These are phyloP conservation scores for Bothrops jararaca DNA, from an alignment of 2,113 vertebrate genomes.

Conservation along the genomic window DNA sequence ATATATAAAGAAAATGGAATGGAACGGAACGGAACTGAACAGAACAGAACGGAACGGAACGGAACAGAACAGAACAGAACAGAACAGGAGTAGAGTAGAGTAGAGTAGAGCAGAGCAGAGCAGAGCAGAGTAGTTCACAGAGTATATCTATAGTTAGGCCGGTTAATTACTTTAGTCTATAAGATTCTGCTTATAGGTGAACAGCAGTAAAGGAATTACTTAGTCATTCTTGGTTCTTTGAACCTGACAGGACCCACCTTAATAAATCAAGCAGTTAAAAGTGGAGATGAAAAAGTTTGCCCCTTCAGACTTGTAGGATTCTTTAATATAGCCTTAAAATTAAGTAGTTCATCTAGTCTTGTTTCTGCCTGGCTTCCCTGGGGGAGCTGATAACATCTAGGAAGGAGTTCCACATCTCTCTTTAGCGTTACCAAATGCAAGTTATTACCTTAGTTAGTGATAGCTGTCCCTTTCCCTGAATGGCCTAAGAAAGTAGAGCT, in stretches of 20 bases:
- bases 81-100: no score
- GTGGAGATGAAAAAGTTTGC: background rate
- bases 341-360: background rate
- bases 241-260: background rate
- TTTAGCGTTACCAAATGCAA: background rate
- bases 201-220: background rate
- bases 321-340: background rate
- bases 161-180: background rate
- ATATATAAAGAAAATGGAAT: no score
- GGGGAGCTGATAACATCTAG: background rate
- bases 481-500: conserved; percentile 34
- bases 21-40: no score
- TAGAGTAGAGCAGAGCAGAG: no score
- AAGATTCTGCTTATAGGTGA: background rate
- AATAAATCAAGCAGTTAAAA: background rate
- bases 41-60: no score
- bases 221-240: background rate
- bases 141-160: background rate
- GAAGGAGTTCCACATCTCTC: background rate
- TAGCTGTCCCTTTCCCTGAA: conserved; percentile 14
- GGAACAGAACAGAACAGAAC: no score
- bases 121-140: no score
- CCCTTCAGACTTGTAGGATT: background rate
- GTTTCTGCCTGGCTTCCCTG: background rate
- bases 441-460: background rate